These are phyloP conservation scores for Drosophila percnosoma DNA, from an alignment of 2,888 invertebrate genomes.

Conservation along the genomic window DNA sequence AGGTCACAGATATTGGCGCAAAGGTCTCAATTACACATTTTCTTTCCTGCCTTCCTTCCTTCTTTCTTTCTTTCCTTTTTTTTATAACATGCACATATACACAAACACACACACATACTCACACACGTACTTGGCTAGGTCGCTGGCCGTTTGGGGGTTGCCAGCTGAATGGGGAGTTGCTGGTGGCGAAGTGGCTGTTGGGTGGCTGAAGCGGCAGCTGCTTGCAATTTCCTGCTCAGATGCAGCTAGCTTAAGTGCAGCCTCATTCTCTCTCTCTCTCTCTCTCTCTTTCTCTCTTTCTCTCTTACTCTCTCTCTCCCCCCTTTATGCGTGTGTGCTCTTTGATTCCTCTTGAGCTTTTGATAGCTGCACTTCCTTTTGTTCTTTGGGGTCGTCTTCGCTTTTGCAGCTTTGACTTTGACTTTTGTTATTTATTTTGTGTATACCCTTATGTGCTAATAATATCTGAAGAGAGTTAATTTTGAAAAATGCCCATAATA, in stretches of 20 bases:
- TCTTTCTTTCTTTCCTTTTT: constrained; percentile 11
- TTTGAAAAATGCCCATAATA: no score
- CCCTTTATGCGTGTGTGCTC: neutral
- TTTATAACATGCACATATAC: constrained; percentile 13
- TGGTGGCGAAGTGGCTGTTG: neutral
- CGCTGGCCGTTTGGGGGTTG: constrained; percentile 42
- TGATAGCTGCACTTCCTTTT: constrained; percentile 50
- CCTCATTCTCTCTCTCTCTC: constrained; percentile 17
- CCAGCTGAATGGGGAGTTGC: constrained; percentile 5
- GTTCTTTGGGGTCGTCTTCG: constrained; percentile 27
- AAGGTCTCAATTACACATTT: constrained; percentile 80
- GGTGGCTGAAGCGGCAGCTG: neutral
- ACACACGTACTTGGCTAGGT: constrained; percentile 37
- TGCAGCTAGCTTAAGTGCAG: constrained; percentile 50
- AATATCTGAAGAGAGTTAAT: no score
- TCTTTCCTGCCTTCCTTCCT: constrained; percentile 23
- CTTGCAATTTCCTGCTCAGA: constrained; percentile 1
- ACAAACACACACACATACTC: constrained; percentile 1
- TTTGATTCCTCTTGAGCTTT: constrained; percentile 11
- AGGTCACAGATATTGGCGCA: constrained; percentile 77
- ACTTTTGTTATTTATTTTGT: constrained; percentile 12
- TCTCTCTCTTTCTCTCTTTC: neutral
- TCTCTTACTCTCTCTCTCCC: neutral
- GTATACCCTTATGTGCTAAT: neutral
- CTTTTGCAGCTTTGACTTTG: constrained; percentile 45